Evolutionary conservation across 2,797 vertebrate species (phyloP).

Genomic region (Ambastaia sidthimunki): DNA sequence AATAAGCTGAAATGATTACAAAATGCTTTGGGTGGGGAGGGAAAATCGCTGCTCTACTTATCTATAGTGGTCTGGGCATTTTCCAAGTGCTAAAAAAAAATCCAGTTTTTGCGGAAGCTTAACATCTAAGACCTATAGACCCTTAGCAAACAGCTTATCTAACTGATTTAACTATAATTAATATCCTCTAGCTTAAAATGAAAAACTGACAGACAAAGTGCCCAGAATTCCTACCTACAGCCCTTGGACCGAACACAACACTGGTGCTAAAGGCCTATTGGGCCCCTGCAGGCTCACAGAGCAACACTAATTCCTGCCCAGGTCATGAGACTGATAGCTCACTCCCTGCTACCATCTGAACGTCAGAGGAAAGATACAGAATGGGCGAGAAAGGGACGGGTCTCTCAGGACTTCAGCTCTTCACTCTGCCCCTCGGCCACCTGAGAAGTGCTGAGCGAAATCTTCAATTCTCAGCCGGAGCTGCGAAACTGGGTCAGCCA

Average conservation of each 20-base stretch:
- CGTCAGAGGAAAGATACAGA: background rate
- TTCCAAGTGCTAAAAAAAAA: constrained; percentile 14
- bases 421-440: constrained; percentile 39
- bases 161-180: background rate
- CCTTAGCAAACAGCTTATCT: constrained; percentile 6
- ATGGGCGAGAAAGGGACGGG: constrained; percentile 1
- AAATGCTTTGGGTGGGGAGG: background rate
- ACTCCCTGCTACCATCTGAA: background rate
- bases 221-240: background rate
- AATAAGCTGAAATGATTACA: background rate
- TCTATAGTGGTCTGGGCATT: background rate
- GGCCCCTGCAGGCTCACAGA: background rate
- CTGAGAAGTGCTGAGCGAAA: constrained; percentile 45
- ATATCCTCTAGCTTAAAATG: background rate
- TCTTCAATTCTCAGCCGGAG: constrained; percentile 36
- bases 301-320: background rate
- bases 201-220: background rate
- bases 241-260: background rate
- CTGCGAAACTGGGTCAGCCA: constrained; percentile 63
- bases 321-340: constrained; percentile 22
- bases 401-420: constrained; percentile 23
- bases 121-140: background rate
- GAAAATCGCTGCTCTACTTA: background rate
- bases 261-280: background rate
- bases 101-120: background rate